Evolutionary conservation across 1,140 invertebrate species (phyloP), one percentile per base, ranked within the genome.

Genomic region (Thaumatotibia leucotreta): DNA sequence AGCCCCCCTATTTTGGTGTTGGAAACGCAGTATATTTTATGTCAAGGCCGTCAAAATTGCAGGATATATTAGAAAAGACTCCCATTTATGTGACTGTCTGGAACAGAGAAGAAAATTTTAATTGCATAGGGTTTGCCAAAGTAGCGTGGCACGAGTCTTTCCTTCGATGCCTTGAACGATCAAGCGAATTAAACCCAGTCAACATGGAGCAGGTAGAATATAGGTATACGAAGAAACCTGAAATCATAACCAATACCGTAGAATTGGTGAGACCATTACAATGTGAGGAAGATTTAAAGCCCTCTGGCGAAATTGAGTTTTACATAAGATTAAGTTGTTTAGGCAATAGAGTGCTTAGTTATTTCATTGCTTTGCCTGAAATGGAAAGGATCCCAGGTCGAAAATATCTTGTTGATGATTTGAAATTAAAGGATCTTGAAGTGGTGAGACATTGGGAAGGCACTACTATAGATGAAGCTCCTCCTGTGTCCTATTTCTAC

Each of bases 401-500:
- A 17, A 89, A 89, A 68, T 89, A 89, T 76, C 73, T 91, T n/a
- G 76, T 61, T 0, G 88, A 91, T 73, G 86, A 89, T 29, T 73
- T 86, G 9, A 87, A 84, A 64, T 64, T 88, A 4, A 91, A 89
- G 76, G 87, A 91, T 65, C 63, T 91, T 11, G 88, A 89, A 72
- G 86, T 89, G 1, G 84, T 91, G 0, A 82, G 87, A 27, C 86
- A 89, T 62, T 89, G 87, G 88, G 83, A 88, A 24, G 87, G 86
- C 0, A 89, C 88, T 9, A 75, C 79, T 0, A 89, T 89, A 67
- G 87, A 91, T 29, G 63, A 73, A 22, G 80, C 88, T 1, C 83
- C 86, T 10, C 87, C 87, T 23, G 80, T 89, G 2, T 80, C 87
- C 6, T 89, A 84, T 54, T 82, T 89, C 32, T 89, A 85, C 27